Conservation (phyloP, 2,888 invertebrate species). For the Cistogaster globosa region DNA sequence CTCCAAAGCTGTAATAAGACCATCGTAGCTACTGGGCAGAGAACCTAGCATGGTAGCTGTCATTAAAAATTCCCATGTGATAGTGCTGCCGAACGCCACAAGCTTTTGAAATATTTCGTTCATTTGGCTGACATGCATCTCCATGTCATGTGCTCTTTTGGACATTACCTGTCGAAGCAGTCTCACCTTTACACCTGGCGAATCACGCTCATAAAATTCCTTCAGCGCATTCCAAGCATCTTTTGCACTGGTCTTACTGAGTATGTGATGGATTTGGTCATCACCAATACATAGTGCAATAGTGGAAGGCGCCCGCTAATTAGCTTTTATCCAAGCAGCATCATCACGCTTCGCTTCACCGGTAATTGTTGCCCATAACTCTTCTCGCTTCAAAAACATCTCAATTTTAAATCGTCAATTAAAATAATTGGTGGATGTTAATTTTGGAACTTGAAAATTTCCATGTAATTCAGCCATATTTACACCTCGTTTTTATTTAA, state of each 20-base stretch:
- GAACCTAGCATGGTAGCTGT: constrained; percentile 44
- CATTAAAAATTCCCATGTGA: constrained; percentile 54
- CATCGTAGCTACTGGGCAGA: constrained; percentile 65
- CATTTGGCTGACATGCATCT: constrained; percentile 58
- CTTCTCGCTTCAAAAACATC: constrained; percentile 16
- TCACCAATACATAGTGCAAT: constrained; percentile 56
- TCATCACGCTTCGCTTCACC: background rate
- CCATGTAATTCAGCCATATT: too few species aligned
- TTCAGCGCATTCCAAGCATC: too few species aligned
- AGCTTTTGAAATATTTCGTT: too few species aligned
- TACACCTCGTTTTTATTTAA: too few species aligned
- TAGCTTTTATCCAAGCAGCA: constrained; percentile 11
- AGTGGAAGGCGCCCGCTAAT: constrained; percentile 48
- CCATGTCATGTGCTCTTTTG: constrained; percentile 58
- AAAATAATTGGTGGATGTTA: too few species aligned
- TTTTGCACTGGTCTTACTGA: too few species aligned
- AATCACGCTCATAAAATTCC: too few species aligned
- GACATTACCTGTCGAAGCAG: constrained; percentile 64
- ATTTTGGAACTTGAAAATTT: too few species aligned
- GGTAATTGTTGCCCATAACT: background rate
- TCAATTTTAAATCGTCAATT: too few species aligned
- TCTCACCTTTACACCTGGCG: too few species aligned
- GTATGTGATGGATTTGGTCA: too few species aligned
- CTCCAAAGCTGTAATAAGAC: constrained; percentile 65
- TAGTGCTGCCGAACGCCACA: too few species aligned